Percentiles rank a stretch among this genome's conserved stretches.
phyloP scores from a whole-genome alignment of 2,888 invertebrate genomes.

The Conops quadrifasciatus region DNA sequence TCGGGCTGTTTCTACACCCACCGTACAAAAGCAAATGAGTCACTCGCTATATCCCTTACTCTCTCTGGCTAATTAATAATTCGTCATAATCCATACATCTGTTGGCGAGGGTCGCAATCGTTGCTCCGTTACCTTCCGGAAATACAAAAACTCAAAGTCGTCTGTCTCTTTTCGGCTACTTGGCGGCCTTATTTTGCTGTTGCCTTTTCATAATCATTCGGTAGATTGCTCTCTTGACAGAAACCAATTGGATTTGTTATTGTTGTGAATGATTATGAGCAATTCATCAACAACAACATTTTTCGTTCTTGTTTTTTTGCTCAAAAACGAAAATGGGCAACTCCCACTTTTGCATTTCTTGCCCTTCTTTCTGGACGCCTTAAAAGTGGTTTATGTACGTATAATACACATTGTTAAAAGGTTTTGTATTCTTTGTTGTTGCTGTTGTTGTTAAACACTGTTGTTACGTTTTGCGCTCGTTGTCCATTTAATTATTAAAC shows the following conservation, averaged over 20 bases:
- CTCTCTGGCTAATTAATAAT: slow-evolving; percentile 54
- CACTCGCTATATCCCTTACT: slow-evolving; percentile 27
- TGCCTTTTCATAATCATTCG: slow-evolving; percentile 19
- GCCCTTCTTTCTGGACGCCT: too few relatives aligned
- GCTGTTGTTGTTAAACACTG: too few relatives aligned
- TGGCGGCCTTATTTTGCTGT: slow-evolving; percentile 16
- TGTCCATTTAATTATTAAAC: too few relatives aligned
- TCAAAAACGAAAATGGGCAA: too few relatives aligned
- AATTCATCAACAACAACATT: neutral
- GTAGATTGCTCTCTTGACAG: slow-evolving; percentile 22
- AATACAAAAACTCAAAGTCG: neutral
- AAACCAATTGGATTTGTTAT: slow-evolving; percentile 19
- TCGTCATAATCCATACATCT: slow-evolving; percentile 62
- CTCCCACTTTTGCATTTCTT: too few relatives aligned
- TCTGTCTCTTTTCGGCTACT: slow-evolving; percentile 17
- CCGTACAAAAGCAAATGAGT: neutral
- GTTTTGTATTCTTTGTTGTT: too few relatives aligned
- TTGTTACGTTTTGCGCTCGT: too few relatives aligned
- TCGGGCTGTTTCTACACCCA: neutral
- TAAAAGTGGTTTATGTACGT: too few relatives aligned
- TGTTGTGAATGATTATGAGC: neutral
- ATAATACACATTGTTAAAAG: too few relatives aligned
- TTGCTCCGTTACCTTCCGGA: slow-evolving; percentile 13
- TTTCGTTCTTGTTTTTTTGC: neutral
- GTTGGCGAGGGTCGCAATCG: slow-evolving; percentile 6